Evolutionary conservation across 2,888 invertebrate species (phyloP).

Genomic region (Andrena praecox): DNA sequence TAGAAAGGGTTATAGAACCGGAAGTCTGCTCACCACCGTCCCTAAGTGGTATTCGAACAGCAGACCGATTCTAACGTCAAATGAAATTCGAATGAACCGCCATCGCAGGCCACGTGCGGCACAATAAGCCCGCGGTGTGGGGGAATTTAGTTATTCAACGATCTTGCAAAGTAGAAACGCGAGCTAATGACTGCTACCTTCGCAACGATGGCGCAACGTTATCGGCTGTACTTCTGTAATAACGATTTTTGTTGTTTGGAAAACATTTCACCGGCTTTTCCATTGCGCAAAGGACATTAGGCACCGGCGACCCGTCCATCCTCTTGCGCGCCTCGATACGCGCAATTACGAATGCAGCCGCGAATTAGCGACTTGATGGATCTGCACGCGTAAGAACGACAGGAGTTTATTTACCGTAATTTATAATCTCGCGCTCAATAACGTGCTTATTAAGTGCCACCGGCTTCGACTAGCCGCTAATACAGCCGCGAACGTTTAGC

Average conservation of each 20-base stretch:
- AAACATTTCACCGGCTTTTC: slow-evolving; percentile 33
- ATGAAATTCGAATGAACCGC: neutral
- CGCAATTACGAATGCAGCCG: slow-evolving; percentile 24
- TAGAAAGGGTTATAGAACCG: too few species aligned
- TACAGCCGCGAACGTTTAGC: neutral
- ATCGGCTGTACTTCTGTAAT: slow-evolving; percentile 27
- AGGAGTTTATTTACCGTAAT: slow-evolving; percentile 7
- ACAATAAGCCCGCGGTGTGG: neutral
- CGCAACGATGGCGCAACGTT: slow-evolving; percentile 11
- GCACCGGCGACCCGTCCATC: slow-evolving; percentile 16
- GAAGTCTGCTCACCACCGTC: too few species aligned
- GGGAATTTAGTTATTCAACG: neutral
- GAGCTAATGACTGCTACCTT: slow-evolving; percentile 5
- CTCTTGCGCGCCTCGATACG: slow-evolving; percentile 26
- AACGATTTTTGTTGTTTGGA: neutral
- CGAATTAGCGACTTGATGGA: neutral
- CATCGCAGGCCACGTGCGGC: neutral
- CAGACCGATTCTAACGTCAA: too few species aligned
- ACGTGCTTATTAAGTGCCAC: neutral
- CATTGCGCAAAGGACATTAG: slow-evolving; percentile 39
- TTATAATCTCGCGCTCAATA: slow-evolving; percentile 11
- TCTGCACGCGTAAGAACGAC: neutral
- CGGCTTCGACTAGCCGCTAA: neutral
- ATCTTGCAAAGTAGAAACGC: slow-evolving; percentile 19
- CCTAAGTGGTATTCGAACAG: too few species aligned